Evolutionary conservation across 2,797 vertebrate species (phyloP).

Genomic region (Manis javanica): DNA sequence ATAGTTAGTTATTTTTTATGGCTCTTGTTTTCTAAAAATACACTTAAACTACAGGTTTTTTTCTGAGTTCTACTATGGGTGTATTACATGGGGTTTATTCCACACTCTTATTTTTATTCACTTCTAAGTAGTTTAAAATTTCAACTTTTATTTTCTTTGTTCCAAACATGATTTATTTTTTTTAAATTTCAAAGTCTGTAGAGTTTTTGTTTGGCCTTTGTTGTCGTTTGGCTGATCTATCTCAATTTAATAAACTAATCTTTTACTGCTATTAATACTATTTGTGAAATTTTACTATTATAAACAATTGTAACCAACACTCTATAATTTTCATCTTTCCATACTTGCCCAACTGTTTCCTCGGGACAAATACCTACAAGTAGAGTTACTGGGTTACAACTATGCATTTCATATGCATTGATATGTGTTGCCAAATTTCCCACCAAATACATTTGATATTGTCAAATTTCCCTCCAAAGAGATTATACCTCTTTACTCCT

Average conservation of each 20-base stretch:
- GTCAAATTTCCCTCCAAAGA: not conserved
- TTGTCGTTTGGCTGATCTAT: not conserved
- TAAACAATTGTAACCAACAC: not conserved
- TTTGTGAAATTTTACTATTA: not conserved
- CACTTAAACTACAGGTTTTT: not conserved
- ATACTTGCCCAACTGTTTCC: not conserved
- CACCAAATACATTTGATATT: not conserved
- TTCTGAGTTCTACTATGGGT: not conserved
- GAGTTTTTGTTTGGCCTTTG: not conserved
- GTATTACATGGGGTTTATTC: not conserved
- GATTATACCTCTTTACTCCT: not conserved
- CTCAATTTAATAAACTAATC: not conserved
- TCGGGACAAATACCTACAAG: not conserved
- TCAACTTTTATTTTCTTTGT: not conserved
- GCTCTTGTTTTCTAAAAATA: not conserved
- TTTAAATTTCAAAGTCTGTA: not conserved
- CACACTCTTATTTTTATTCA: not conserved
- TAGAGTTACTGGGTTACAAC: not conserved
- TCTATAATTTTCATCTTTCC: not conserved
- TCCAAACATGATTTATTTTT: not conserved
- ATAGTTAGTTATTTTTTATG: not conserved
- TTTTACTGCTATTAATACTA: not conserved
- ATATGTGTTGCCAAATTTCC: not conserved
- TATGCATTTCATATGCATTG: not conserved
- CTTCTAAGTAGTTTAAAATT: not conserved